These are phyloP conservation scores for Gadus macrocephalus DNA, from an alignment of 2,113 vertebrate genomes.

Conservation along the genomic window DNA sequence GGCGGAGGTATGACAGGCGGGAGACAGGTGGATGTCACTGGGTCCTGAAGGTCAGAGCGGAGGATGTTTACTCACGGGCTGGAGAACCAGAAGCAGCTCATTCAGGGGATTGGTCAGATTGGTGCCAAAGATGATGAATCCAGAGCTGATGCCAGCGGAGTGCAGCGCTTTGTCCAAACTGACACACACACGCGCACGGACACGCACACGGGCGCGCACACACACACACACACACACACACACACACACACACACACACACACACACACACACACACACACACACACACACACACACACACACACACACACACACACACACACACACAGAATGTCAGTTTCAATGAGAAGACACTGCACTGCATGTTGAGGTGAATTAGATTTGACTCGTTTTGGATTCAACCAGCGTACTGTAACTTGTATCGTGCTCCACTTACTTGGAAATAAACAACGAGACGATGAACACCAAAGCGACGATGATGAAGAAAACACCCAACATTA, in stretches of 20 bases:
- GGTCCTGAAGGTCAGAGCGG: background rate
- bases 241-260: constrained; percentile 54
- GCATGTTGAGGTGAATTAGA: background rate
- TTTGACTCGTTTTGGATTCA: background rate
- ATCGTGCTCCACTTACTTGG: constrained; percentile 84
- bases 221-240: constrained; percentile 4
- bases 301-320: constrained; percentile 40
- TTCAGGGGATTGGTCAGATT: constrained; percentile 96
- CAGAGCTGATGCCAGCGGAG: constrained; percentile 90
- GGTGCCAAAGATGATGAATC: constrained; percentile 94
- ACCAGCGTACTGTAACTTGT: background rate
- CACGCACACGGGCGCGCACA: no score
- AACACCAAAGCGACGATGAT: constrained; percentile 93
- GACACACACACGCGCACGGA: constrained; percentile 15
- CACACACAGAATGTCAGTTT: constrained; percentile 40
- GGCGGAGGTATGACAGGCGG: no score
- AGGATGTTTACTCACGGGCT: constrained; percentile 82
- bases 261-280: background rate
- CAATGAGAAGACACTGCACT: background rate
- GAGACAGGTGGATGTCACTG: no score
- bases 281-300: no score
- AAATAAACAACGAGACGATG: constrained; percentile 88
- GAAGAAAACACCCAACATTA: constrained; percentile 89
- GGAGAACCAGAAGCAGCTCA: constrained; percentile 88
- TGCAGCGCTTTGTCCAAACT: constrained; percentile 85